Percentiles rank a stretch among this genome's conserved stretches.
Conservation (phyloP, 1,140 invertebrate species). For the Rhynchophorus ferrugineus region DNA sequence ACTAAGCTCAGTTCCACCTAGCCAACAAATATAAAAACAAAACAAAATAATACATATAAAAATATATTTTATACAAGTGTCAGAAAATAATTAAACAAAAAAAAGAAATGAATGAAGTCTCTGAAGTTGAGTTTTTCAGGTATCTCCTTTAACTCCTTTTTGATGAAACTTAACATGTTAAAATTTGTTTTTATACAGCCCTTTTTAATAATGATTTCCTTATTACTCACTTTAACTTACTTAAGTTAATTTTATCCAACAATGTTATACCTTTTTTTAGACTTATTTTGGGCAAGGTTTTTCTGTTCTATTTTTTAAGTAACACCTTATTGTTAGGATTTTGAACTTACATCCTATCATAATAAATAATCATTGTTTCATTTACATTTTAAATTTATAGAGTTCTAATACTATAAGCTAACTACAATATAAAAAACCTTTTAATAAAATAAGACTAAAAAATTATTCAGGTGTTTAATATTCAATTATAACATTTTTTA, state of each 20-base stretch:
- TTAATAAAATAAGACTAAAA: neutral
- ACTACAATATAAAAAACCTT: neutral
- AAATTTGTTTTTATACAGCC: neutral
- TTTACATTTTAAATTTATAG: neutral
- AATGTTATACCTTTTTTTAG: neutral
- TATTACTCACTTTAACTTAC: no score
- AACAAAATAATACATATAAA: constrained; percentile 1
- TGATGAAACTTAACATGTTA: no score
- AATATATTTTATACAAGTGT: constrained; percentile 4
- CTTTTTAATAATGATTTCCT: no score
- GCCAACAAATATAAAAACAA: neutral
- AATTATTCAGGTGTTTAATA: no score
- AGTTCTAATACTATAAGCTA: neutral
- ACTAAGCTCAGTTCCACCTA: no score
- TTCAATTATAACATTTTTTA: no score
- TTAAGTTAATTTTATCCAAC: no score
- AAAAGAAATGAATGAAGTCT: neutral
- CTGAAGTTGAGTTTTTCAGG: no score
- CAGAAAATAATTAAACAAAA: constrained; percentile 4
- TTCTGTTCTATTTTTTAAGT: neutral
- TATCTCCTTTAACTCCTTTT: no score
- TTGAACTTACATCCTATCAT: neutral
- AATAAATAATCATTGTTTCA: neutral
- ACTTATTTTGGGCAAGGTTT: neutral
- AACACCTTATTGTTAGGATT: neutral